Evolutionary conservation across 2,888 invertebrate genomes (phyloP).

Genomic region (Poecilus cupreus): DNA sequence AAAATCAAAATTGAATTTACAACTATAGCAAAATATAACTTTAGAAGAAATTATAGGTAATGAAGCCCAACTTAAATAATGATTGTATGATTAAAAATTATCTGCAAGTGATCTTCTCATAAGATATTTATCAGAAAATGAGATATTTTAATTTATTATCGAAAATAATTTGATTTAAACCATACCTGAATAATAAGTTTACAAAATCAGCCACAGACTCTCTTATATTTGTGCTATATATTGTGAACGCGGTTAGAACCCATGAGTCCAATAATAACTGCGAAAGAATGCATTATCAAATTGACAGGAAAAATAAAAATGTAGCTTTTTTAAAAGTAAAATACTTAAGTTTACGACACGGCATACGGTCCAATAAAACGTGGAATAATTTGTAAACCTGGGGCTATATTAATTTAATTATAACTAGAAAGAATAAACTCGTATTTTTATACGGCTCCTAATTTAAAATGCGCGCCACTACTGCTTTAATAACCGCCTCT

Average conservation of each 20-base stretch:
- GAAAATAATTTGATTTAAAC: neutral
- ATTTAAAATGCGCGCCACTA: constrained; percentile 29
- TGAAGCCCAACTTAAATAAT: neutral
- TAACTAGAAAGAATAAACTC: constrained; percentile 43
- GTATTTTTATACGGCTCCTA: constrained; percentile 30
- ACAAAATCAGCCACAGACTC: no score
- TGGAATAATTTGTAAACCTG: constrained; percentile 13
- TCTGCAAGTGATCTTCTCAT: neutral
- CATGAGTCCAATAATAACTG: no score
- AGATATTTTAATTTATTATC: neutral
- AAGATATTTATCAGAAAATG: constrained; percentile 3
- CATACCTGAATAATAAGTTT: neutral
- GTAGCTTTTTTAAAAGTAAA: neutral
- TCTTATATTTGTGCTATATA: no score
- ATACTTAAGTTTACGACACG: neutral
- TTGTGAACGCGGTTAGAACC: no score
- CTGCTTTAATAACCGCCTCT: constrained; percentile 26
- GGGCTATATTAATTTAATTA: constrained; percentile 38
- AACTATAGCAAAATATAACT: constrained; percentile 16
- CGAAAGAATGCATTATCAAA: no score
- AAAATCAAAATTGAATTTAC: constrained; percentile 27
- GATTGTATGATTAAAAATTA: neutral
- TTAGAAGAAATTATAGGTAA: constrained; percentile 13
- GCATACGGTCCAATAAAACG: neutral
- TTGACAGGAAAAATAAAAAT: no score